Base-by-base conservation (phyloP, 2,113 vertebrate species). In the Myrmecobius fasciatus region DNA sequence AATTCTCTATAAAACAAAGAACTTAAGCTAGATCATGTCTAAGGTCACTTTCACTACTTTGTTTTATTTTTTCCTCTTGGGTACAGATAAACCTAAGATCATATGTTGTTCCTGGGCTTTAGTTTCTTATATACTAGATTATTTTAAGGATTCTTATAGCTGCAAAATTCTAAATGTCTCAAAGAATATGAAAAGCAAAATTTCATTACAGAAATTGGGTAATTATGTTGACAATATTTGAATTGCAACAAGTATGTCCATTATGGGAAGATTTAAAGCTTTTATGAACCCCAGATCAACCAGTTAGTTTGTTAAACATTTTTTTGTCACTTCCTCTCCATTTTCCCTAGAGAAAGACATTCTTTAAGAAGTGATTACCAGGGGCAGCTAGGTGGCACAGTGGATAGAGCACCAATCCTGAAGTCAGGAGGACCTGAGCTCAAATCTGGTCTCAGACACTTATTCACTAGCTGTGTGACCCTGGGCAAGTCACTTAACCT, bases 331-430 rank as follows among this genome's bases (percentile, higher is more conserved):
- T 31, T 48, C 3, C 89, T 90, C 25, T 17, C 28, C 22, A 89
- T 91, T 94, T 97, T 95, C 75, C 56, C 90, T 54, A 91, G 95
- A 88, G 46, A 96, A 93, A 52, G n/a, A 95, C 93, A 46, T 91
- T 31, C 0, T 52, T 14, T 95, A 91, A 10, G 22, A 46, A 20
- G 67, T 43, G 36, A n/a, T 75, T n/a, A 53, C 22, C 9, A 49
- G 93, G 88, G 93, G 8, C 49, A 51, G 91, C n/a, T n/a, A n/a
- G n/a, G n/a, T n/a, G n/a, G n/a, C n/a, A n/a, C n/a, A n/a, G n/a
- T n/a, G n/a, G n/a, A n/a, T n/a, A n/a, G n/a, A n/a, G n/a, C n/a
- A n/a, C n/a, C n/a, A n/a, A n/a, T n/a, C n/a, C n/a, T n/a, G n/a
- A n/a, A n/a, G n/a, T n/a, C n/a, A n/a, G n/a, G n/a, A n/a, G n/a